Conservation (phyloP, 2,797 vertebrate species). For the Geotrypetes seraphini region DNA sequence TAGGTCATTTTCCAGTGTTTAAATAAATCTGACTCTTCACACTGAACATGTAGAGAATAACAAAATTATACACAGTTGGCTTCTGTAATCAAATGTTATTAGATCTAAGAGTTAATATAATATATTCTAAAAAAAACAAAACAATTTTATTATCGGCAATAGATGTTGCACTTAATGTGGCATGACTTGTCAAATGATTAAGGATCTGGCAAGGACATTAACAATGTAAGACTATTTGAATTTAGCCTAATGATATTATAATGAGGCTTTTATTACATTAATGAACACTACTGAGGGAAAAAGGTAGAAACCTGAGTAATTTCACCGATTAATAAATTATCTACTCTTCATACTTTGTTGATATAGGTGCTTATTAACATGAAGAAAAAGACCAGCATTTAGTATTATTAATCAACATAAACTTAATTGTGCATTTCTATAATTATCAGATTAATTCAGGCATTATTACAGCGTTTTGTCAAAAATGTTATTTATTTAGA, state of each 20-base stretch:
- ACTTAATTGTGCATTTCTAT: constrained; percentile 11
- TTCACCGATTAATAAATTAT: constrained; percentile 18
- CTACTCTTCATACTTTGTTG: constrained; percentile 28
- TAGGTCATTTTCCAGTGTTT: too few relatives aligned
- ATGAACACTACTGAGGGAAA: constrained; percentile 39
- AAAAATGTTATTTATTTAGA: too few relatives aligned
- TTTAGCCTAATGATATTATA: constrained; percentile 53
- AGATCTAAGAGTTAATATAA: constrained; percentile 14
- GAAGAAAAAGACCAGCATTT: constrained; percentile 23
- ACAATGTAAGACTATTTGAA: constrained; percentile 45
- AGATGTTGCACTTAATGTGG: constrained; percentile 42
- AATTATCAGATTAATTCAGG: constrained; percentile 26
- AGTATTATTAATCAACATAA: constrained; percentile 23
- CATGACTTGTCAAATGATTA: constrained; percentile 42
- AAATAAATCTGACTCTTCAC: too few relatives aligned
- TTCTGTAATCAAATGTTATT: constrained; percentile 1
- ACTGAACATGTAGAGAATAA: neutral
- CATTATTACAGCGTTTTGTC: constrained; percentile 6
- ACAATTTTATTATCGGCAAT: constrained; percentile 29
- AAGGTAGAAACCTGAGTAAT: constrained; percentile 24
- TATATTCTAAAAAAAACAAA: constrained; percentile 3
- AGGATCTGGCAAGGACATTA: constrained; percentile 36
- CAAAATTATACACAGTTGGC: constrained; percentile 1
- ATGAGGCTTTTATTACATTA: constrained; percentile 54
- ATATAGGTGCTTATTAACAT: constrained; percentile 31